Evolutionary conservation across 2,113 vertebrate genomes (phyloP).

Genomic region (Camelus bactrianus): DNA sequence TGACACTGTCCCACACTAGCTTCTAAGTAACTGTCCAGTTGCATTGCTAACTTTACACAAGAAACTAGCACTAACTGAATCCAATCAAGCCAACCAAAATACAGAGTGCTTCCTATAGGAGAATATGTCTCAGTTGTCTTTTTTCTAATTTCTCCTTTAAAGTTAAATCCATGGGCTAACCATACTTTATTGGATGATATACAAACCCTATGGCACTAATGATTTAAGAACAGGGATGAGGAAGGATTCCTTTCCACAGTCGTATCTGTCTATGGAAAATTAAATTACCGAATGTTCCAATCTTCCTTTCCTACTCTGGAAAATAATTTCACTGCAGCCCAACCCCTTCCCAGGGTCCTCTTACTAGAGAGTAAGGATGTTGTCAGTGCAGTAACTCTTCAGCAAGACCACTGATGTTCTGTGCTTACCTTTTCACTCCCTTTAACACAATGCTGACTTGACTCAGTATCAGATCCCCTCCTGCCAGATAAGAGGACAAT

Average conservation of each 20-base stretch:
- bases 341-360: neutral
- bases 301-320: neutral
- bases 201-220: neutral
- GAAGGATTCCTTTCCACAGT: neutral
- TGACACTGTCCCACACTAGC: neutral
- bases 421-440: neutral
- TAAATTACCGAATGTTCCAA: neutral
- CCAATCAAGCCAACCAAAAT: neutral
- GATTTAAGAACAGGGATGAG: neutral
- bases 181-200: neutral
- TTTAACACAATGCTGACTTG: neutral
- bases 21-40: slow-evolving; percentile 13
- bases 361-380: neutral
- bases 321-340: neutral
- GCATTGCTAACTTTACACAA: slow-evolving; percentile 19
- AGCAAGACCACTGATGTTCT: neutral
- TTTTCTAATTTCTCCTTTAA: slow-evolving; percentile 26
- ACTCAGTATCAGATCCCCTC: neutral
- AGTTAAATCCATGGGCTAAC: neutral
- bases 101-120: neutral
- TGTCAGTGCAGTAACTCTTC: neutral
- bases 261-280: neutral
- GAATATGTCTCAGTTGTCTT: neutral
- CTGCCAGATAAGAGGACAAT: neutral
- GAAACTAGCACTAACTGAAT: neutral